These are phyloP conservation scores for Drusus annulatus DNA, from an alignment of 1,140 invertebrate genomes.

Conservation along the genomic window DNA sequence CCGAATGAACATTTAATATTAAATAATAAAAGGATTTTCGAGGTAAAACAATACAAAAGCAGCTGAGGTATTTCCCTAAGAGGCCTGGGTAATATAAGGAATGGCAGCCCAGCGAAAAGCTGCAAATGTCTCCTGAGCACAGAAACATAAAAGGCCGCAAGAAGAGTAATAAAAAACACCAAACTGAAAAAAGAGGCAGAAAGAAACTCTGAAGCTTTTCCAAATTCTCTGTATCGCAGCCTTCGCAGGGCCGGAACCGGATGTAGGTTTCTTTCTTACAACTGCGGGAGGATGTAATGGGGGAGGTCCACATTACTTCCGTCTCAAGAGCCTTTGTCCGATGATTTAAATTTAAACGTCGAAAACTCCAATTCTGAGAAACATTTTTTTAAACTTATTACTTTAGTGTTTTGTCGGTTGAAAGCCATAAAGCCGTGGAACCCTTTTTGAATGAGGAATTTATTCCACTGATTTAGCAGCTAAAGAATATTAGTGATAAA, in stretches of 20 bases:
- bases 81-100: too few species aligned
- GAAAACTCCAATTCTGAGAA: slow-evolving; percentile 4
- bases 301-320: slow-evolving; percentile 21
- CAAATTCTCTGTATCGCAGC: slow-evolving; percentile 10
- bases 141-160: background rate
- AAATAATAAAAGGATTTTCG: too few species aligned
- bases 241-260: slow-evolving; percentile 20
- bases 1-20: too few species aligned
- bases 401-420: too few species aligned
- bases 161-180: slow-evolving; percentile 22
- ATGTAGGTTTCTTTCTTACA: slow-evolving; percentile 26
- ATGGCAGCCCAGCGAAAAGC: too few species aligned
- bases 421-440: too few species aligned
- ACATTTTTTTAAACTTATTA: background rate
- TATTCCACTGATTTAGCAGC: too few species aligned
- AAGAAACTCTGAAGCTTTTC: slow-evolving; percentile 32
- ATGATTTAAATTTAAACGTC: slow-evolving; percentile 36
- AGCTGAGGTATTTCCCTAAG: too few species aligned
- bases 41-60: too few species aligned
- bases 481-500: too few species aligned
- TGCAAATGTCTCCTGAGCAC: background rate
- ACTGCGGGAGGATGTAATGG: slow-evolving; percentile 8
- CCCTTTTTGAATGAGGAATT: too few species aligned
- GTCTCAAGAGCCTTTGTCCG: slow-evolving; percentile 6
- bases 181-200: slow-evolving; percentile 1